Conservation (phyloP, 2,113 vertebrate genomes). For the Empidonax alnorum region DNA sequence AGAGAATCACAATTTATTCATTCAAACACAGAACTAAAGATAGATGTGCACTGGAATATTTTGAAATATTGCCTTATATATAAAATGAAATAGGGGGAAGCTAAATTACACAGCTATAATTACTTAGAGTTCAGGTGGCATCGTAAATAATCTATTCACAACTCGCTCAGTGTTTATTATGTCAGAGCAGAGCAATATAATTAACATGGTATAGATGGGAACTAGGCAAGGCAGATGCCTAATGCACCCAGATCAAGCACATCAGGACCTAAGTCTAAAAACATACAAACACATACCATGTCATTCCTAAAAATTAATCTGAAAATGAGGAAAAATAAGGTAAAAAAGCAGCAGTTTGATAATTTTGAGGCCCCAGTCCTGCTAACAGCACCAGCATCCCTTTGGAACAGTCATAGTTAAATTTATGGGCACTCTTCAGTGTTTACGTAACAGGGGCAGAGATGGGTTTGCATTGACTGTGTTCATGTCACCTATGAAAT, state of each 20-base stretch:
- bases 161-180: constrained; percentile 58
- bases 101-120: constrained; percentile 71
- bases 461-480: not conserved
- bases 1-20: constrained; percentile 68
- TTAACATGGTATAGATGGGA: constrained; percentile 54
- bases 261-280: not conserved
- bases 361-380: not conserved
- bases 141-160: constrained; percentile 68
- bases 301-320: not conserved
- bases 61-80: constrained; percentile 69
- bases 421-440: not conserved
- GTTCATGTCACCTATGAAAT: not conserved
- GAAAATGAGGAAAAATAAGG: not conserved
- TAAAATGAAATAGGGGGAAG: constrained; percentile 65
- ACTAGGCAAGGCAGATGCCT: not conserved
- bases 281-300: not conserved
- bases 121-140: constrained; percentile 71
- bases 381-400: not conserved
- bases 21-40: constrained; percentile 42
- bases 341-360: not conserved
- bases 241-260: not conserved
- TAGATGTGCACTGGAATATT: constrained; percentile 42
- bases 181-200: constrained; percentile 61
- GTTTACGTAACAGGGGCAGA: not conserved
- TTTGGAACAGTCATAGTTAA: not conserved